These are phyloP conservation scores for Chinchilla lanigera DNA, from an alignment of 2,113 vertebrate genomes.

Conservation along the genomic window DNA sequence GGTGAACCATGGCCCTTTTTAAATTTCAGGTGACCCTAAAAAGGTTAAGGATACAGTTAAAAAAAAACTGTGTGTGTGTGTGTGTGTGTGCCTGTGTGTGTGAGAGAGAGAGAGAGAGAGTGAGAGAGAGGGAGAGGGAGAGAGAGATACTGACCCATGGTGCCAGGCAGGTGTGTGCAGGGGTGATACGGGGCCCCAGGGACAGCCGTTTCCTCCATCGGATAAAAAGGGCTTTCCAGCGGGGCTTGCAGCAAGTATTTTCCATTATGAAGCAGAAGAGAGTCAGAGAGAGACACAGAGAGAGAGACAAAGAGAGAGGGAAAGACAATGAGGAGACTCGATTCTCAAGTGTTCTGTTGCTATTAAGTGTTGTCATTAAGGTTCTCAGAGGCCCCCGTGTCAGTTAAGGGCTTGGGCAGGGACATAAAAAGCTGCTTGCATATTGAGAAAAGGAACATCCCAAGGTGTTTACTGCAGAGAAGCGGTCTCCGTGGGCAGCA, in stretches of 20 bases:
- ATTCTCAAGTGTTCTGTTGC: conserved; percentile 87
- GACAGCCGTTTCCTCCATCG: conserved; percentile 79
- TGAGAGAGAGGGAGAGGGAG: too few species aligned
- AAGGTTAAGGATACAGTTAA: conserved; percentile 83
- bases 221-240: conserved; percentile 90
- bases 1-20: conserved; percentile 84
- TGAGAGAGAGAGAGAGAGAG: not conserved
- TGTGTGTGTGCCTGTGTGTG: too few species aligned
- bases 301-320: conserved; percentile 39
- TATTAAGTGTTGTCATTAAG: conserved; percentile 87
- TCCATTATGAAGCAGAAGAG: conserved; percentile 86
- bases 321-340: conserved; percentile 68
- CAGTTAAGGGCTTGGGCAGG: conserved; percentile 85
- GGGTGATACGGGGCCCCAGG: conserved; percentile 66
- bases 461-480: conserved; percentile 86
- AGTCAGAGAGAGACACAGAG: conserved; percentile 54
- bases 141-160: conserved; percentile 73
- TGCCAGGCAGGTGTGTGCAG: conserved; percentile 86
- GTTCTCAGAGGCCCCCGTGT: conserved; percentile 88
- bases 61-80: conserved; percentile 77
- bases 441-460: conserved; percentile 86
- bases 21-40: conserved; percentile 80
- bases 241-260: conserved; percentile 91
- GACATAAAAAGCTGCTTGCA: conserved; percentile 89
- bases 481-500: conserved; percentile 88